These are phyloP conservation scores for Chrysemys picta DNA, from an alignment of 2,113 vertebrate genomes.

Conservation along the genomic window DNA sequence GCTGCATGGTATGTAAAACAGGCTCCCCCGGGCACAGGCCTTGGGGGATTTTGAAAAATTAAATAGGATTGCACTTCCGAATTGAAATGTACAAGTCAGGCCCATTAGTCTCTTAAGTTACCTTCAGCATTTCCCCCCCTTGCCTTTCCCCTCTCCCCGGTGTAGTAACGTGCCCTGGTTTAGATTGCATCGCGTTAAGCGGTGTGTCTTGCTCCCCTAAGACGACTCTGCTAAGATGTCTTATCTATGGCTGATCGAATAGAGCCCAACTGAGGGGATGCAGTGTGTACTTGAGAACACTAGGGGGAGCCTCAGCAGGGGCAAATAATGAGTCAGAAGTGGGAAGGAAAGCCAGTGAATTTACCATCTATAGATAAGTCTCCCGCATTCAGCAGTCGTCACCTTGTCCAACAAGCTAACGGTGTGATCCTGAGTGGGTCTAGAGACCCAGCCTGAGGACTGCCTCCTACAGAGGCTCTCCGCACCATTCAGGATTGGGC, in stretches of 20 bases:
- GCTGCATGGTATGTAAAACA: not conserved
- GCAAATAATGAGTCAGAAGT: not conserved
- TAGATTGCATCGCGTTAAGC: not conserved
- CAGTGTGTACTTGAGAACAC: not conserved
- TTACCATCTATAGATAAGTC: no score
- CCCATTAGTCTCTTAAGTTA: not conserved
- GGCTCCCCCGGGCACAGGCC: not conserved
- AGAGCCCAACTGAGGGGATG: not conserved
- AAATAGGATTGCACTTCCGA: not conserved
- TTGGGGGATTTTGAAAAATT: not conserved
- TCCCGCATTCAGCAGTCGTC: not conserved
- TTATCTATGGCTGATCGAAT: not conserved
- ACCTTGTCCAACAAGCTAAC: not conserved
- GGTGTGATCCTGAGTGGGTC: not conserved
- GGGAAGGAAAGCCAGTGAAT: not conserved
- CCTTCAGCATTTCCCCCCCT: not conserved
- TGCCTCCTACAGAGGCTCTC: not conserved
- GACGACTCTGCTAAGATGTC: not conserved
- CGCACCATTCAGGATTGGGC: not conserved
- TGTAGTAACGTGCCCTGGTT: not conserved
- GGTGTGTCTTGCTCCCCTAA: not conserved
- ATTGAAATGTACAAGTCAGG: not conserved
- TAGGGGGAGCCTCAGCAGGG: not conserved
- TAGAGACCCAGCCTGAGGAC: not conserved
- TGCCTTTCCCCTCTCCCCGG: not conserved